Evolutionary conservation across 1,140 invertebrate genomes (phyloP), one percentile per base, ranked within the genome.

Genomic region (Acyrthosiphon pisum): DNA sequence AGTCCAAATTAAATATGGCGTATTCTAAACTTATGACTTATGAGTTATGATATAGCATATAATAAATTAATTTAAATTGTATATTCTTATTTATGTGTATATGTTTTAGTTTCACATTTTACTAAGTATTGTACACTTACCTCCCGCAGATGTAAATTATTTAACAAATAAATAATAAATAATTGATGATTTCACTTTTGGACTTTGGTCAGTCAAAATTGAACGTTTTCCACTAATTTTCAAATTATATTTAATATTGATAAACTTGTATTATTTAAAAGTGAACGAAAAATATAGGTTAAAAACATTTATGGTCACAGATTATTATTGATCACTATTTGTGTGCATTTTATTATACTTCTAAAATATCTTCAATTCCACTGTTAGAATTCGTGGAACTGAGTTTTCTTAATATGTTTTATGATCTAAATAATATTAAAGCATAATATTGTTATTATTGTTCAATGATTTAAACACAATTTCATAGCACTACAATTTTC

Each of bases 101-200:
- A n/a, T 22, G 50, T 76, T 35, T 76, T 30, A n/a, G 30, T 6
- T n/a, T 76, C 14, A 76, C 18, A n/a, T 35, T 76, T 0, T 35
- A 68, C 60, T n/a, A 76, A n/a, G 14, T 76, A 76, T n/a, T 76
- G 11, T 76, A 76, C 30, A 76, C 30, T 76, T 76, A n/a, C 60
- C 14, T n/a, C 14, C 30, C 14, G 30, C n/a, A 6, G 4, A 1
- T 30, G 14, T 76, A 76, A 76, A 76, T 76, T 76, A 76, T 76
- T 76, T 76, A n/a, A n/a, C n/a, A n/a, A n/a, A n/a, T 68, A 6
- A 60, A n/a, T 84, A 68, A n/a, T 76, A 76, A 68, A n/a, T 84
- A 9, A 44, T 84, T 22, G 41, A 44, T 41, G 26, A 30, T 84
- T 30, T 6, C 11, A 26, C 4, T 84, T 44, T 84, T 11, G 1